Evolutionary conservation across 2,113 vertebrate species (phyloP).

Genomic region (Phoenicopterus ruber): DNA sequence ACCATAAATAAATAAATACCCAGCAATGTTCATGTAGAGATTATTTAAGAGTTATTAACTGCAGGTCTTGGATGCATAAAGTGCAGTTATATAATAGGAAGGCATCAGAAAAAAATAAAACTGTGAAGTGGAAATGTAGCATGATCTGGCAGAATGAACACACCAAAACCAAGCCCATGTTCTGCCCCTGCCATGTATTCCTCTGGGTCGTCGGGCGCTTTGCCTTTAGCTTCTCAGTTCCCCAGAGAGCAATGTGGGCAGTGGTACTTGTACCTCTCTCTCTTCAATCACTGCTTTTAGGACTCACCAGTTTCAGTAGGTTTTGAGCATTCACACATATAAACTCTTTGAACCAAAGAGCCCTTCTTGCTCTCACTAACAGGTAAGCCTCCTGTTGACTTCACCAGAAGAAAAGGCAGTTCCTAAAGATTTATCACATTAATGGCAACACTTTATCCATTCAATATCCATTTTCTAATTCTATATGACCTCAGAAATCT

Average conservation of each 20-base stretch:
- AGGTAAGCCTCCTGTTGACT: neutral
- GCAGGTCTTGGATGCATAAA: neutral
- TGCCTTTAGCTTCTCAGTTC: neutral
- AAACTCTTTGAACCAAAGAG: neutral
- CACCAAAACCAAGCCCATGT: neutral
- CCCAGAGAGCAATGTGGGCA: neutral
- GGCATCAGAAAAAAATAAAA: neutral
- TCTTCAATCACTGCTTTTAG: neutral
- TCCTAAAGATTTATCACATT: neutral
- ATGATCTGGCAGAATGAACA: neutral
- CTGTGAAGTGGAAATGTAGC: neutral
- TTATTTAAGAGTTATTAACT: slow-evolving; percentile 16
- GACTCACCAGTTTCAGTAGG: neutral
- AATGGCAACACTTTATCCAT: neutral
- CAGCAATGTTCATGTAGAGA: neutral
- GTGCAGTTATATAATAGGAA: neutral
- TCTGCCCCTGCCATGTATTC: neutral
- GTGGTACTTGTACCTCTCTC: neutral
- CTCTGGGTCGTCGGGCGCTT: too few relatives aligned
- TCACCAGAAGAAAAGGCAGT: neutral
- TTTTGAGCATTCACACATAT: neutral
- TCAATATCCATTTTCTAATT: neutral
- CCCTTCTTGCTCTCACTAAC: neutral
- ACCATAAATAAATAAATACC: slow-evolving; percentile 47
- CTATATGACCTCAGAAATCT: neutral